Conservation (phyloP, 2,888 invertebrate genomes). For the Diplolepis rosae region DNA sequence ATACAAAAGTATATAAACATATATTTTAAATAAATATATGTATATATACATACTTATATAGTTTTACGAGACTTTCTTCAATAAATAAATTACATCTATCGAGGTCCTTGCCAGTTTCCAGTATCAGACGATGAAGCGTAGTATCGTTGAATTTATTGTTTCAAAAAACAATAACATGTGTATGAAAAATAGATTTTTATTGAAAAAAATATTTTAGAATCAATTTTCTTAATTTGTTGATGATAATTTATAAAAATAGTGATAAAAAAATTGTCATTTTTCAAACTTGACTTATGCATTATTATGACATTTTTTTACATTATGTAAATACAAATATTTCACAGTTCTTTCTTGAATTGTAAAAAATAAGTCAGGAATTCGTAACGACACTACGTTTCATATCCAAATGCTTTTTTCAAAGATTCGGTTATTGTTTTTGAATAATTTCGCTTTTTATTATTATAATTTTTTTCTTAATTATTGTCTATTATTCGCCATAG, state of each 20-base stretch:
- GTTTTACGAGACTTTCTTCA: constrained; percentile 51
- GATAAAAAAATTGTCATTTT: background rate
- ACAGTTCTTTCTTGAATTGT: background rate
- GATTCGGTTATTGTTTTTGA: background rate
- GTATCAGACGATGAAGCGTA: constrained; percentile 44
- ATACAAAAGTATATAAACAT: constrained; percentile 36
- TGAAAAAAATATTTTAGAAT: no score
- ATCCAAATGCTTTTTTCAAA: constrained; percentile 6
- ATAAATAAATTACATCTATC: constrained; percentile 57
- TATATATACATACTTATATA: background rate
- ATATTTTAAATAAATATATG: no score
- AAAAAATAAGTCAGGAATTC: background rate
- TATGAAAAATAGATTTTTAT: no score
- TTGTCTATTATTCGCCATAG: background rate
- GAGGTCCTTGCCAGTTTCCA: constrained; percentile 56
- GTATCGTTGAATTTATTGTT: constrained; percentile 10
- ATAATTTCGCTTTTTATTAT: background rate
- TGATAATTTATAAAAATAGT: background rate
- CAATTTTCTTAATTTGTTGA: background rate
- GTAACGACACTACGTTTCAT: background rate
- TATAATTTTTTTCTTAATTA: background rate
- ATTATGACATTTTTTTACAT: background rate
- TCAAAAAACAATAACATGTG: constrained; percentile 25
- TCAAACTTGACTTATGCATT: background rate
- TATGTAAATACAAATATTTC: background rate